Evolutionary conservation across 2,888 invertebrate species (phyloP).

Genomic region (Heliconius sara): DNA sequence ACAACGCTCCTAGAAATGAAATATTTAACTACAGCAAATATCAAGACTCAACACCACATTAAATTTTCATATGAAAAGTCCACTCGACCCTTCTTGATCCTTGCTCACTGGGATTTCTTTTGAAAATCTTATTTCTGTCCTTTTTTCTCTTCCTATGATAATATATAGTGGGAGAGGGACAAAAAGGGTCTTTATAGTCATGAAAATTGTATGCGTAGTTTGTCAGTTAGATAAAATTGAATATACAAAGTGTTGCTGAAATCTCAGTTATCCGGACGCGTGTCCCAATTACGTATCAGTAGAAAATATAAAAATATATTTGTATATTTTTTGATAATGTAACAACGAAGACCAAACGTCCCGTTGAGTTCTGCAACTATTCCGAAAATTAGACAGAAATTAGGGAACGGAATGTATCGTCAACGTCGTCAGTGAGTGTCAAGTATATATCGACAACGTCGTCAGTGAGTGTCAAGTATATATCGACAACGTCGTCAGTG

Average conservation of each 20-base stretch:
- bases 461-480: too few relatives aligned
- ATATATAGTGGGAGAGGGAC: slow-evolving; percentile 39
- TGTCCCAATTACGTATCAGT: slow-evolving; percentile 54
- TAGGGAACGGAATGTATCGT: too few relatives aligned
- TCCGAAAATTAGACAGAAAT: too few relatives aligned
- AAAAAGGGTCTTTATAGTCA: slow-evolving; percentile 51
- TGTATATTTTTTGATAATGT: background rate
- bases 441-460: too few relatives aligned
- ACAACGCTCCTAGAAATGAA: slow-evolving; percentile 37
- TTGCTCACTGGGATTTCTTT: slow-evolving; percentile 62
- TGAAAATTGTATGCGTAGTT: slow-evolving; percentile 71
- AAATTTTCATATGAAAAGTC: slow-evolving; percentile 64
- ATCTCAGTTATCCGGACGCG: slow-evolving; percentile 70
- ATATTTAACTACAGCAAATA: slow-evolving; percentile 53
- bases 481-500: too few relatives aligned
- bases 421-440: too few relatives aligned
- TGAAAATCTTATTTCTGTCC: slow-evolving; percentile 56
- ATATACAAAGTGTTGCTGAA: slow-evolving; percentile 77
- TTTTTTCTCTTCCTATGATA: slow-evolving; percentile 45
- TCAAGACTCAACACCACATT: slow-evolving; percentile 56
- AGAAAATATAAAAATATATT: background rate
- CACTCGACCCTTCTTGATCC: slow-evolving; percentile 60
- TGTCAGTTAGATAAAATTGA: slow-evolving; percentile 75
- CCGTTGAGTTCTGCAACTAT: too few relatives aligned
- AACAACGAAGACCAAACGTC: too few relatives aligned